These are phyloP conservation scores for Dreissena rostriformis DNA, from an alignment of 1,140 invertebrate species.

Conservation along the genomic window DNA sequence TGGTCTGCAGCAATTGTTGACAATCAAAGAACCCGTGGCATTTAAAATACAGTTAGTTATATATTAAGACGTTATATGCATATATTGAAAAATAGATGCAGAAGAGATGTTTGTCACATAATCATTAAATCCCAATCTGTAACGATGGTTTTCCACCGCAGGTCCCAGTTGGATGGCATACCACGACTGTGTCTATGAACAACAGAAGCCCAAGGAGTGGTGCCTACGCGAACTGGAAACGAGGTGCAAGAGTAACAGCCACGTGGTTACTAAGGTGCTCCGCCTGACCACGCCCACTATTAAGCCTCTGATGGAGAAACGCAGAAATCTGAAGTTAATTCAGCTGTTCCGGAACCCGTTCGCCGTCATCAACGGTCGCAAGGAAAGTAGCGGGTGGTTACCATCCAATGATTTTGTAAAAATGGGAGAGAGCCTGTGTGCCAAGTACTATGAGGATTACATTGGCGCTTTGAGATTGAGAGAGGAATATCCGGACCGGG, in stretches of 20 bases:
- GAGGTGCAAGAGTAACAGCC: slow-evolving; percentile 15
- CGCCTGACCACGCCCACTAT: slow-evolving; percentile 19
- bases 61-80: too few species aligned
- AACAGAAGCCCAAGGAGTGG: background rate
- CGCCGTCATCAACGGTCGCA: slow-evolving; percentile 36
- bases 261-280: slow-evolving; percentile 35
- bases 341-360: slow-evolving; percentile 41
- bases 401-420: slow-evolving; percentile 5
- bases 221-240: slow-evolving; percentile 21
- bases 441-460: slow-evolving; percentile 24
- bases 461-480: background rate
- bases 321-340: slow-evolving; percentile 34
- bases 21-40: too few species aligned
- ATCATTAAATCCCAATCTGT: too few species aligned
- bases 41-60: too few species aligned
- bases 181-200: background rate
- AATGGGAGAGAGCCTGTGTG: slow-evolving; percentile 13
- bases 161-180: slow-evolving; percentile 37
- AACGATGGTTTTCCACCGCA: slow-evolving; percentile 24
- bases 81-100: too few species aligned
- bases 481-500: slow-evolving; percentile 3
- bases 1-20: too few species aligned
- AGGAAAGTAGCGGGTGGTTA: slow-evolving; percentile 28
- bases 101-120: too few species aligned
- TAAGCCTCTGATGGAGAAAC: background rate